Conservation (phyloP, 2,888 invertebrate genomes). For the Microchrysa polita region DNA sequence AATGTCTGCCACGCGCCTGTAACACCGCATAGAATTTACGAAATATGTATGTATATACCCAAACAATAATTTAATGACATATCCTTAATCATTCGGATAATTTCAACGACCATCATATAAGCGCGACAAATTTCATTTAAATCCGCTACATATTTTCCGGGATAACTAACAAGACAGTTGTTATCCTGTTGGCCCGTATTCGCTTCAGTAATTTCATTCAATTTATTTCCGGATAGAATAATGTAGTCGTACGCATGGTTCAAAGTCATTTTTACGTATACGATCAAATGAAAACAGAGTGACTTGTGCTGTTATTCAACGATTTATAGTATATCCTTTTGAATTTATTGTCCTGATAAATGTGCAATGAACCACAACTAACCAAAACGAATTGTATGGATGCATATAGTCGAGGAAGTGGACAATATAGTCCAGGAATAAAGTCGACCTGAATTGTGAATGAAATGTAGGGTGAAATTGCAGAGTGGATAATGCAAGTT, state of each 20-base stretch:
- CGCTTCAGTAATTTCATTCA: neutral
- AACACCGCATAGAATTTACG: too few species aligned
- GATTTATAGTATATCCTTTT: slow-evolving; percentile 36
- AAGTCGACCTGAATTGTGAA: neutral
- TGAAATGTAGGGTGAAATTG: neutral
- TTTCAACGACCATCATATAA: too few species aligned
- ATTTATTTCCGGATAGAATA: neutral
- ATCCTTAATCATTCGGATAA: too few species aligned
- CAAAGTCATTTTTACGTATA: neutral
- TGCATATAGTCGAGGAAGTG: neutral
- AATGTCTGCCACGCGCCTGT: too few species aligned
- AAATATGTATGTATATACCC: too few species aligned
- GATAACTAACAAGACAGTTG: too few species aligned
- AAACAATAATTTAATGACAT: too few species aligned
- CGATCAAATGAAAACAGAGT: slow-evolving; percentile 34
- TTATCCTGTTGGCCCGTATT: too few species aligned
- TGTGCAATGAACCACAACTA: slow-evolving; percentile 39
- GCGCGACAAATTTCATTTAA: too few species aligned
- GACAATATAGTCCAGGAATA: neutral
- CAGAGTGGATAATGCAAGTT: neutral
- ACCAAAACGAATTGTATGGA: slow-evolving; percentile 17
- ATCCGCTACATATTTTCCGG: too few species aligned
- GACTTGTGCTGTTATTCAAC: slow-evolving; percentile 16
- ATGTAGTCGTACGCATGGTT: too few species aligned
- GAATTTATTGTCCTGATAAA: slow-evolving; percentile 40